Conservation (phyloP, 2,113 vertebrate species). For the Paramisgurnus dabryanus region DNA sequence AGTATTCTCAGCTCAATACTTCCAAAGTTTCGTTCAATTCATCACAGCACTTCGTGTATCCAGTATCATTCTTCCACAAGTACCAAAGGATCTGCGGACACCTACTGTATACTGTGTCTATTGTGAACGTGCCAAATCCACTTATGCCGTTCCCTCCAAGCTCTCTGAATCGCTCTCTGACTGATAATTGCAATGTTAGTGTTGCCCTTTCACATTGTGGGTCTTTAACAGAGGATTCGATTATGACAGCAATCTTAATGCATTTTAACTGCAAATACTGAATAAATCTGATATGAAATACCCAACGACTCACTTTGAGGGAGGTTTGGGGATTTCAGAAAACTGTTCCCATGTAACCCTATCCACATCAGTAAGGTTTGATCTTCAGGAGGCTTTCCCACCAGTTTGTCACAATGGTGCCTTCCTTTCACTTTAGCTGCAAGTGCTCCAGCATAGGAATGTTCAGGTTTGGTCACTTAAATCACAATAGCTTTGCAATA, state of each 20-base stretch:
- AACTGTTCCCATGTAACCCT: conserved; percentile 50
- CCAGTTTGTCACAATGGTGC: conserved; percentile 64
- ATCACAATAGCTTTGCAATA: conserved; percentile 29
- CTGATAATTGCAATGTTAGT: conserved; percentile 40
- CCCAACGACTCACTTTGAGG: neutral
- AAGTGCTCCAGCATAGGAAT: conserved; percentile 45
- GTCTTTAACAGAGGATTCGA: conserved; percentile 38
- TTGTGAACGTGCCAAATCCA: conserved; percentile 45
- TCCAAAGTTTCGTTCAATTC: neutral
- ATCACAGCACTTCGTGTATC: conserved; percentile 12
- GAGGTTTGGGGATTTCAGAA: neutral
- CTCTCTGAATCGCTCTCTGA: conserved; percentile 45
- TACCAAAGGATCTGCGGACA: conserved; percentile 25
- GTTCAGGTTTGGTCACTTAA: conserved; percentile 27
- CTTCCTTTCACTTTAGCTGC: conserved; percentile 52
- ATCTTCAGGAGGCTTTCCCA: conserved; percentile 60
- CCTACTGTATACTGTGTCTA: conserved; percentile 33
- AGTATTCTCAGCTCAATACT: conserved; percentile 3
- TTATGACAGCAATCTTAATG: conserved; percentile 10
- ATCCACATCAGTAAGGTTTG: conserved; percentile 60
- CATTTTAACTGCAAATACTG: conserved; percentile 4
- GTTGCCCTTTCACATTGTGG: conserved; percentile 25
- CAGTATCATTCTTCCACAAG: conserved; percentile 18
- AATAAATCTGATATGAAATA: conserved; percentile 19
- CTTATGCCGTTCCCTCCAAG: conserved; percentile 37